These are phyloP conservation scores for Aphaenogaster ashmeadi DNA, from an alignment of 1,140 invertebrate genomes.

Conservation along the genomic window DNA sequence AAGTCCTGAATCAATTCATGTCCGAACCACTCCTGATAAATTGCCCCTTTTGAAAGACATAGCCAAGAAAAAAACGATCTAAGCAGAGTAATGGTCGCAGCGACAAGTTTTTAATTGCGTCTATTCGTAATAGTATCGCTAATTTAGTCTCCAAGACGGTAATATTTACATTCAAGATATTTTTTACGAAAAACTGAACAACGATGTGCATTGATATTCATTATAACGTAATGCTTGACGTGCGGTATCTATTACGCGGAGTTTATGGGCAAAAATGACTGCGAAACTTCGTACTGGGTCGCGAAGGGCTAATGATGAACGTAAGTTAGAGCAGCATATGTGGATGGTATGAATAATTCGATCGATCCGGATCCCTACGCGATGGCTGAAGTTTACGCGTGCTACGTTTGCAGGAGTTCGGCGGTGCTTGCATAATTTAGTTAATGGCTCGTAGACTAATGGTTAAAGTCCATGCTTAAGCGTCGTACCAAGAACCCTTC, in stretches of 20 bases:
- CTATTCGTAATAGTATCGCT: neutral
- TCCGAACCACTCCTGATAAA: neutral
- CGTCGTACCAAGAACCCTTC: conserved; percentile 62
- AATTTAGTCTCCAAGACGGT: neutral
- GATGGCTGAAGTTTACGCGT: conserved; percentile 73
- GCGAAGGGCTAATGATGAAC: conserved; percentile 57
- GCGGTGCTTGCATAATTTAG: conserved; percentile 72
- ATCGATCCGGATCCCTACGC: conserved; percentile 69
- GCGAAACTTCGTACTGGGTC: conserved; percentile 32
- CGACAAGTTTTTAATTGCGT: neutral
- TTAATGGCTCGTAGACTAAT: conserved; percentile 77
- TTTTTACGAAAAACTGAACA: neutral
- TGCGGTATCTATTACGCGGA: neutral
- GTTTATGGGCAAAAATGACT: conserved; percentile 30
- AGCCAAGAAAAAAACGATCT: neutral
- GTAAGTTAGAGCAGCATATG: conserved; percentile 55
- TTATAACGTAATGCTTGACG: neutral
- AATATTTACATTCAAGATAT: neutral
- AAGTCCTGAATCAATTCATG: conserved; percentile 9
- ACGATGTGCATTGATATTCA: neutral
- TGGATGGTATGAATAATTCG: conserved; percentile 70
- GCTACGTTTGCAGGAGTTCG: conserved; percentile 59
- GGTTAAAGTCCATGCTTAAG: conserved; percentile 69
- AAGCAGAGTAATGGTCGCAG: neutral
- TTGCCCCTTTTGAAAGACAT: neutral